phyloP scores from a whole-genome alignment of 2,113 vertebrate species.

The Apistogramma diplotaenia region DNA sequence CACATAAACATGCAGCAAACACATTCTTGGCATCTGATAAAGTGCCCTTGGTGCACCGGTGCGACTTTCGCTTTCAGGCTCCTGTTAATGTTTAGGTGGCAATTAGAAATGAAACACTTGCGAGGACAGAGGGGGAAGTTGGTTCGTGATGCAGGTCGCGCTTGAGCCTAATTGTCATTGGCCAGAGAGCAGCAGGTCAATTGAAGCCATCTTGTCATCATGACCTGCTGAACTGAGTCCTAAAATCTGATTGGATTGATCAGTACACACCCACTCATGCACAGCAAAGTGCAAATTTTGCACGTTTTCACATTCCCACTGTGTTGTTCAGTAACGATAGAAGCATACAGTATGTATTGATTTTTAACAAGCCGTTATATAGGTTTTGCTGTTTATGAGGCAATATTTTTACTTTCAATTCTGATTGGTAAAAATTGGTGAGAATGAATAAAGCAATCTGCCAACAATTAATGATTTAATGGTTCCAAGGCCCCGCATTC shows the following conservation, averaged over 20 bases:
- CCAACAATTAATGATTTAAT: not conserved
- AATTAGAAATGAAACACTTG: constrained; percentile 51
- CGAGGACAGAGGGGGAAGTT: constrained; percentile 17
- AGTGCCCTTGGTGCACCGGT: not conserved
- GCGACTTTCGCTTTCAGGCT: not conserved
- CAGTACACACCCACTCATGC: not conserved
- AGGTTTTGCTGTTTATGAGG: not conserved
- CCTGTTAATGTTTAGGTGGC: constrained; percentile 3
- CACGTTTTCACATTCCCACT: not conserved
- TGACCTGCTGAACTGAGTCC: constrained; percentile 19
- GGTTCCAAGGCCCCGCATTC: not conserved
- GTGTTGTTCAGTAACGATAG: not conserved
- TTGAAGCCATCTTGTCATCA: constrained; percentile 42
- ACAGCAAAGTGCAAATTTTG: not conserved
- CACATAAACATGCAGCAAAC: not conserved
- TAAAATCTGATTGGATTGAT: constrained; percentile 24
- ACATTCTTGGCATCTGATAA: constrained; percentile 2
- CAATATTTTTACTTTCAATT: not conserved
- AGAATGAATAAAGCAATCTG: not conserved
- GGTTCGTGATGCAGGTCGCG: constrained; percentile 49
- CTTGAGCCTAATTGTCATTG: constrained; percentile 59
- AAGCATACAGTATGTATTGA: not conserved
- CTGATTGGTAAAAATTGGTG: not conserved
- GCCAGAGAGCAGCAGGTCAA: constrained; percentile 58
- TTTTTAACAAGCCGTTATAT: not conserved